Conservation (phyloP, 1,140 invertebrate species). For the Drosophila sulfurigaster region DNA sequence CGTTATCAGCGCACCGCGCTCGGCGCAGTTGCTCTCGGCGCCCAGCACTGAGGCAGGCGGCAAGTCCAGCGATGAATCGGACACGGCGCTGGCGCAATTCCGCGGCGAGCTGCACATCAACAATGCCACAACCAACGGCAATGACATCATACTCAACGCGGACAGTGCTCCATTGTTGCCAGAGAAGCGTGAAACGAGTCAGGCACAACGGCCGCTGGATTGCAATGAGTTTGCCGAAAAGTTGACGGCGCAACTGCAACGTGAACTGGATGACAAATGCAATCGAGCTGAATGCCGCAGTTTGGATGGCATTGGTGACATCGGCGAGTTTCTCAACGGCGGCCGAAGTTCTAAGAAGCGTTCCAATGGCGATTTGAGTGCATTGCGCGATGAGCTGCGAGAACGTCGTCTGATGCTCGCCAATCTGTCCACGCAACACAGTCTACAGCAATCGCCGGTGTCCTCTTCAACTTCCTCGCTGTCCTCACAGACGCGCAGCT, state of each 20-base stretch:
- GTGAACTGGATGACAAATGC: slow-evolving; percentile 90
- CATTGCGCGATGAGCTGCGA: slow-evolving; percentile 87
- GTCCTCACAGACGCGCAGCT: slow-evolving; percentile 80
- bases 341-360: slow-evolving; percentile 57
- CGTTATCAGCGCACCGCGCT: slow-evolving; percentile 89
- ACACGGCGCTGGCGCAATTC: slow-evolving; percentile 48
- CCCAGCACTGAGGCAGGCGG: slow-evolving; percentile 28
- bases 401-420: slow-evolving; percentile 85
- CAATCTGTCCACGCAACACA: slow-evolving; percentile 85
- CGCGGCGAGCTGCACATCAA: slow-evolving; percentile 71
- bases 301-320: slow-evolving; percentile 68
- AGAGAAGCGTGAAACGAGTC: slow-evolving; percentile 55
- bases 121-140: slow-evolving; percentile 47
- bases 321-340: slow-evolving; percentile 55
- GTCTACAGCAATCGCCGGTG: slow-evolving; percentile 81
- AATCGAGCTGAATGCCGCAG: slow-evolving; percentile 61
- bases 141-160: slow-evolving; percentile 77
- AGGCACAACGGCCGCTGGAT: slow-evolving; percentile 85
- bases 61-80: slow-evolving; percentile 47
- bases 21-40: slow-evolving; percentile 48
- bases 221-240: slow-evolving; percentile 92
- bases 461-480: slow-evolving; percentile 80
- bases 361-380: slow-evolving; percentile 86
- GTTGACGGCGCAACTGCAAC: slow-evolving; percentile 89
- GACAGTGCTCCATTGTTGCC: slow-evolving; percentile 67